These are phyloP conservation scores for Tetramorium parvispinum DNA, from an alignment of 1,140 invertebrate genomes.

Conservation along the genomic window DNA sequence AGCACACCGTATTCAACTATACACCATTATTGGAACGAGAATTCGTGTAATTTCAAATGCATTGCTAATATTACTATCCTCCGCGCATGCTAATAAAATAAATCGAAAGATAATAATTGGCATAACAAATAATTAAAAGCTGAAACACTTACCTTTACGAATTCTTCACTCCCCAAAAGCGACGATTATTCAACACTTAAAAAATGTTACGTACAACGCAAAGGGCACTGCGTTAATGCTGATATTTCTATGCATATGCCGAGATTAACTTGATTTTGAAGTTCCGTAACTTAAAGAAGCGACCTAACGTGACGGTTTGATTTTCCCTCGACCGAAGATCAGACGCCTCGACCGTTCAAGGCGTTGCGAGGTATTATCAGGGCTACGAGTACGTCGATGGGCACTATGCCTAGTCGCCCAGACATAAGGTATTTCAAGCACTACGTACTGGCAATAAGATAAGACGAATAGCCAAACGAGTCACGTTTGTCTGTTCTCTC, in stretches of 20 bases:
- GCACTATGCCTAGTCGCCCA: slow-evolving; percentile 78
- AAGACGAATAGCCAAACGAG: slow-evolving; percentile 23
- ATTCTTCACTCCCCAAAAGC: neutral
- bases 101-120: neutral
- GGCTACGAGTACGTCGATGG: slow-evolving; percentile 62
- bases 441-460: neutral
- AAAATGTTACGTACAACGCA: neutral
- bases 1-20: neutral
- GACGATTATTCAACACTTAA: neutral
- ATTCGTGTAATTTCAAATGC: neutral
- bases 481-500: neutral
- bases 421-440: slow-evolving; percentile 78
- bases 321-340: neutral
- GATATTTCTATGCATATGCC: neutral
- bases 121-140: neutral
- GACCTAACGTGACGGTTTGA: neutral
- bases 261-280: slow-evolving; percentile 1
- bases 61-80: neutral
- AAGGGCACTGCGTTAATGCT: neutral
- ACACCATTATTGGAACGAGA: neutral
- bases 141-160: slow-evolving; percentile 2
- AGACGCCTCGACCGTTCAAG: neutral
- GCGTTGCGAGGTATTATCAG: slow-evolving; percentile 37
- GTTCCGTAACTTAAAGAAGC: neutral
- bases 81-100: neutral